Base-by-base conservation (phyloP, 2,113 vertebrate species). In the Eurypyga helias region DNA sequence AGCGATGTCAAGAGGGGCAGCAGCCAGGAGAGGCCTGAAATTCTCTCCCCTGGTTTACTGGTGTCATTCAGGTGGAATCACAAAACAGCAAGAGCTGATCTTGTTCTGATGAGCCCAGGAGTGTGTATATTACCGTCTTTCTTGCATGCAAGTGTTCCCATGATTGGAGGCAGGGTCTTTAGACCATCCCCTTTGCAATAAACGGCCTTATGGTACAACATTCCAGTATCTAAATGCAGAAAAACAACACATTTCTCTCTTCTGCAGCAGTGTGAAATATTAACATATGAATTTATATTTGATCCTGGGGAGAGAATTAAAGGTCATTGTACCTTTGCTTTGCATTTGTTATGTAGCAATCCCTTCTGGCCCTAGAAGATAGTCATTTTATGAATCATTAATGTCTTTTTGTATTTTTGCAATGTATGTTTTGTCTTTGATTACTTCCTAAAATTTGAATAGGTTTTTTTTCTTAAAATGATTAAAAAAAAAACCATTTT, bases 281-380 rank as follows among this genome's bases (percentile, higher is more conserved):
- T 81, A 95, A 75, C 46, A 33, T 18, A 75, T 81, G 45, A 89
- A 75, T 61, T 87, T 83, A 16, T 70, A 17, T 86, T 93, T 81
- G 83, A 75, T 75, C 55, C 60, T 38, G 10, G 33, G 43, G 31
- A 90, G 18, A 81, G 16, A 87, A 67, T 67, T 71, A 88, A 94
- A 86, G 77, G 73, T 96, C 77, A 64, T 15, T 55, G 48, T 48
- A 93, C 76, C 64, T 96, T 94, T 71, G 43, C 60, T 67, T 90
- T 73, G 51, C 51, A 73, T 86, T 91, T 60, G 20, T 70, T 51
- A 71, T 41, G 33, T 75, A 77, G 79, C 38, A 82, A 23, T 80
- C 60, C 33, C 24, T 90, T 78, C 80, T 84, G 55, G 26, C 15
- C 38, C 69, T 29, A 49, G 57, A 86, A 90, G 16, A 55, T 4